A percentile compares a stretch with the other conserved stretches of the same genome.
Conservation (phyloP, 2,113 vertebrate genomes). For the Thoracochromis brauschi region DNA sequence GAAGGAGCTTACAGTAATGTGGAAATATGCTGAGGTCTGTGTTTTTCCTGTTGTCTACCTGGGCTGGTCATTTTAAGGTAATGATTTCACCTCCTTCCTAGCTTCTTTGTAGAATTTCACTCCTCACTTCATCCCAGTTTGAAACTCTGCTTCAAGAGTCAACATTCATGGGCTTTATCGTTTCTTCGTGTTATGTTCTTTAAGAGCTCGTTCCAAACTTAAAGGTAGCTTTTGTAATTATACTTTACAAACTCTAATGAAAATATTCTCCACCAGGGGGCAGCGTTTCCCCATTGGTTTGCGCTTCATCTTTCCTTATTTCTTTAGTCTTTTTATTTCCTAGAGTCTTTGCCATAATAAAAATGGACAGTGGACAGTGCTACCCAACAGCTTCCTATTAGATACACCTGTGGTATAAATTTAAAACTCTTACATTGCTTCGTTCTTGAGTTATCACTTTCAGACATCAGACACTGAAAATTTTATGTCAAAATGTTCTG, state of each 20-base stretch:
- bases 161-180: not conserved
- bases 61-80: accelerated
- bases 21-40: not conserved
- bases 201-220: not conserved
- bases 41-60: not conserved
- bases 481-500: accelerated
- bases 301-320: not conserved
- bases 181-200: accelerated
- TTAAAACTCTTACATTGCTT: not conserved
- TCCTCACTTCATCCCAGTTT: not conserved
- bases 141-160: not conserved
- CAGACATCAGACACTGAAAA: not conserved
- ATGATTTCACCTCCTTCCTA: accelerated
- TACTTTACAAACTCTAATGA: not conserved
- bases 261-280: not conserved
- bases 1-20: not conserved
- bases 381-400: accelerated
- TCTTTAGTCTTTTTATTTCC: not conserved
- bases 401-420: not conserved
- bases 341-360: not conserved
- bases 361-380: not conserved
- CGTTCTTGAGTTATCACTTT: not conserved
- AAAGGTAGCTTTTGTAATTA: not conserved
- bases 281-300: not conserved
- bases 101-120: not conserved